A percentile compares a stretch with the other conserved stretches of the same genome.
These are phyloP conservation scores for Drosophila pallidifrons DNA, from an alignment of 1,140 invertebrate species.

Conservation along the genomic window DNA sequence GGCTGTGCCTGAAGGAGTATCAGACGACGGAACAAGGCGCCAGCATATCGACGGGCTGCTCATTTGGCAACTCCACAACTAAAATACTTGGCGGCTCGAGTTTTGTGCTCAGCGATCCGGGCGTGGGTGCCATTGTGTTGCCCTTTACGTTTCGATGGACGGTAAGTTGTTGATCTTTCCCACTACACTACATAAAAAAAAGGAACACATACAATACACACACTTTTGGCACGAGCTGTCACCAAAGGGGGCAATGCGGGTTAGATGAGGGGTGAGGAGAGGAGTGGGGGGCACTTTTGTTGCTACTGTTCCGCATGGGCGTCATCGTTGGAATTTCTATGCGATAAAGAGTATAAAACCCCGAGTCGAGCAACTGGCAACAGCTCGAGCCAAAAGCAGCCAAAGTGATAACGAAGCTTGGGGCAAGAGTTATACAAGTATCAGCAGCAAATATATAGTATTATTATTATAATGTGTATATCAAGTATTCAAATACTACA, in stretches of 20 bases:
- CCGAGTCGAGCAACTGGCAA: conserved; percentile 23
- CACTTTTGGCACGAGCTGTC: conserved; percentile 75
- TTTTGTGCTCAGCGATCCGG: conserved; percentile 93
- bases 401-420: conserved; percentile 38
- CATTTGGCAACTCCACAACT: conserved; percentile 95
- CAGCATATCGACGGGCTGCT: conserved; percentile 89
- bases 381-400: conserved; percentile 17
- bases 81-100: conserved; percentile 93
- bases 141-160: conserved; percentile 96
- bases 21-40: conserved; percentile 89
- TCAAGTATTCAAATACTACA: neutral
- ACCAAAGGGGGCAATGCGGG: conserved; percentile 6
- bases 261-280: no score
- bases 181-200: neutral
- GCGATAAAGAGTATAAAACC: conserved; percentile 28
- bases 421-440: conserved; percentile 1
- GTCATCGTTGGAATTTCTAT: conserved; percentile 36
- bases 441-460: neutral
- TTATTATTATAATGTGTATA: neutral
- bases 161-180: conserved; percentile 87
- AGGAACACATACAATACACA: conserved; percentile 31
- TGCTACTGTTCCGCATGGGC: conserved; percentile 47
- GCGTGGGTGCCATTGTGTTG: conserved; percentile 91
- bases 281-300: neutral
- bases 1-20: conserved; percentile 96